Evolutionary conservation across 2,113 vertebrate species (phyloP).

Genomic region (Grammomys surdaster): DNA sequence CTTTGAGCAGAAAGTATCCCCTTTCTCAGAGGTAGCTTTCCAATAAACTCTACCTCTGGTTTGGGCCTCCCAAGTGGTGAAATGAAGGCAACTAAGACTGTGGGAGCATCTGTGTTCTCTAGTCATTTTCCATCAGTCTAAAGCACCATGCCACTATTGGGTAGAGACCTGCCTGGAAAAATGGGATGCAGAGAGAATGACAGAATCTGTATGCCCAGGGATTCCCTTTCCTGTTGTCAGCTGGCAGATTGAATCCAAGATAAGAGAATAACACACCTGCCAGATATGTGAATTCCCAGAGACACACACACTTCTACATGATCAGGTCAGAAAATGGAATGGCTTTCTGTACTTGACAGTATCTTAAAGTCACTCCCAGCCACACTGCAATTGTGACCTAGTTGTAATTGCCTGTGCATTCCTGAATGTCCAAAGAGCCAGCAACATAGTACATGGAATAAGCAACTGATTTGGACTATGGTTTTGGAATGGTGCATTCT

Average conservation of each 20-base stretch:
- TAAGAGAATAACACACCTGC: neutral
- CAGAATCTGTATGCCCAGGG: neutral
- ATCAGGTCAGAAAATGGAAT: neutral
- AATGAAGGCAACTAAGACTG: neutral
- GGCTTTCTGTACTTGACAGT: neutral
- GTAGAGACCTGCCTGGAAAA: neutral
- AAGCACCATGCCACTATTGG: neutral
- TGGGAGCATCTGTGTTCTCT: neutral
- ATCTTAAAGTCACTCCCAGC: neutral
- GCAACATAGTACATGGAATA: neutral
- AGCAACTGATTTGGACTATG: fast-evolving
- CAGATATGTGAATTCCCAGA: neutral
- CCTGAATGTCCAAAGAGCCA: neutral
- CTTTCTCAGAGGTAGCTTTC: neutral
- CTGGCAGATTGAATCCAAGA: constrained; percentile 1
- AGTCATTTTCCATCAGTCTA: neutral
- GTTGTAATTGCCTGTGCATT: neutral
- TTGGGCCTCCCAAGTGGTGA: neutral
- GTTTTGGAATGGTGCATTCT: neutral
- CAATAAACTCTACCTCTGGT: neutral
- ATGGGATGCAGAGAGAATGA: neutral
- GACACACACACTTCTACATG: neutral
- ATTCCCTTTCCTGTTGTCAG: neutral
- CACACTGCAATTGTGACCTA: neutral
- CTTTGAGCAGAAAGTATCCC: neutral